A percentile compares a stretch with the other conserved stretches of the same genome.
phyloP scores from a whole-genome alignment of 2,888 invertebrate species.

The Cephus pulcher region DNA sequence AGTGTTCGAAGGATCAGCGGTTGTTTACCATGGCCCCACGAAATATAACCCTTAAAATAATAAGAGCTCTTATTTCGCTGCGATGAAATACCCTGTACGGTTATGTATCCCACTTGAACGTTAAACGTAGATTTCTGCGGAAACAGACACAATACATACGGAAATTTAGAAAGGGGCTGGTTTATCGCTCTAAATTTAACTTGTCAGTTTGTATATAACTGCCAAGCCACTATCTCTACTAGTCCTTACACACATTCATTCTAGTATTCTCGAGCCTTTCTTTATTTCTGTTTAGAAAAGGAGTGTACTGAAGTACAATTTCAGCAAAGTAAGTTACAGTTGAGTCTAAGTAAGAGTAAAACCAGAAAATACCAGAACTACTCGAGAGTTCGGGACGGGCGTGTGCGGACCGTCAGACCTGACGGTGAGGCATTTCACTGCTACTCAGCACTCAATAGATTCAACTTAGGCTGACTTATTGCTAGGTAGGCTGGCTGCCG shows the following conservation, averaged over 20 bases:
- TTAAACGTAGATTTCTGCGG: too few relatives aligned
- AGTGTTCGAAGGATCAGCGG: neutral
- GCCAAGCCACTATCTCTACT: neutral
- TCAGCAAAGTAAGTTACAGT: conserved; percentile 47
- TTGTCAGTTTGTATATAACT: neutral
- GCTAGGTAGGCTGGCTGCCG: neutral
- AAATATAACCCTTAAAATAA: neutral
- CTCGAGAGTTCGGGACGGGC: conserved; percentile 5
- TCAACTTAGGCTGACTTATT: conserved; percentile 51
- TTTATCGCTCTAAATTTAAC: neutral
- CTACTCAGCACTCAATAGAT: conserved; percentile 54
- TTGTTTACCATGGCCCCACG: neutral
- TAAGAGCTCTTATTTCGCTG: neutral
- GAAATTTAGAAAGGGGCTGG: too few relatives aligned
- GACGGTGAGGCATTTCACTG: conserved; percentile 42
- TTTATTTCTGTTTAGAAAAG: conserved; percentile 12
- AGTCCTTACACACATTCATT: neutral
- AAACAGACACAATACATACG: too few relatives aligned
- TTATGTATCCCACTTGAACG: neutral
- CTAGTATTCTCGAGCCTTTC: conserved; percentile 5
- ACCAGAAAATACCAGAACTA: conserved; percentile 17
- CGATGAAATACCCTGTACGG: neutral
- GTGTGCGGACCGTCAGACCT: conserved; percentile 35
- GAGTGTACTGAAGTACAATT: conserved; percentile 43
- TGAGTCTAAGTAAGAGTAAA: conserved; percentile 18